Evolutionary conservation across 1,140 invertebrate genomes (phyloP), one percentile per base, ranked within the genome.

Genomic region (Microplitis demolitor): DNA sequence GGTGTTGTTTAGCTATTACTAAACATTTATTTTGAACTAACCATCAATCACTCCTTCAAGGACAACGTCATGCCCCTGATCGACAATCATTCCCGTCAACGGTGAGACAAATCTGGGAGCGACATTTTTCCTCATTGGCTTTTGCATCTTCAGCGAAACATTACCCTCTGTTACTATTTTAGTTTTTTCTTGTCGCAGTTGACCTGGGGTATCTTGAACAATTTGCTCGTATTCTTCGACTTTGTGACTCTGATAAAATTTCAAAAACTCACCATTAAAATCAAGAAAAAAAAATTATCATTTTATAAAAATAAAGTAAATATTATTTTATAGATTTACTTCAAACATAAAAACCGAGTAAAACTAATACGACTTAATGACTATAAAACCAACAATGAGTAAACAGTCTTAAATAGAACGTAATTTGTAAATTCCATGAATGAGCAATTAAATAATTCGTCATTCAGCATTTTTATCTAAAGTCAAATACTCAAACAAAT

Each of bases 1-100:
- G 9, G 24, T 67, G 66, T 51, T 9, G 33, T 16, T 8, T 8
- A 33, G 11, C 11, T 31, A 34, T 61, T 39, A 6, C 33, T 14
- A 60, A 56, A 60, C 3, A 16, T 58, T 45, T n/a, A 34, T 67
- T 13, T 5, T 58, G 54, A 6, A 72, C 76, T 87, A 86, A 88
- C 92, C 93, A 83, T 94, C 93, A 66, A 95, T 88, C 35, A 91
- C 91, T 70, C 92, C 92, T 82, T 94, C 93, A 70, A 95, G 85
- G 24, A 90, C 85, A 5, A 95, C 90, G 79, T 91, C 89, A 9
- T 88, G 88, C 50, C 91, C 91, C 85, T 95, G 93, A 82, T 93
- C 93, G 0, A 94, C 91, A 75, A 94, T 94, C 86, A 91, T 91
- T 24, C 93, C 92, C 9, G 91, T 90, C 4, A 94, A 83, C 0